Evolutionary conservation across 2,113 vertebrate species (phyloP), one percentile per base, ranked within the genome.

Genomic region (Eudorcas thomsonii): DNA sequence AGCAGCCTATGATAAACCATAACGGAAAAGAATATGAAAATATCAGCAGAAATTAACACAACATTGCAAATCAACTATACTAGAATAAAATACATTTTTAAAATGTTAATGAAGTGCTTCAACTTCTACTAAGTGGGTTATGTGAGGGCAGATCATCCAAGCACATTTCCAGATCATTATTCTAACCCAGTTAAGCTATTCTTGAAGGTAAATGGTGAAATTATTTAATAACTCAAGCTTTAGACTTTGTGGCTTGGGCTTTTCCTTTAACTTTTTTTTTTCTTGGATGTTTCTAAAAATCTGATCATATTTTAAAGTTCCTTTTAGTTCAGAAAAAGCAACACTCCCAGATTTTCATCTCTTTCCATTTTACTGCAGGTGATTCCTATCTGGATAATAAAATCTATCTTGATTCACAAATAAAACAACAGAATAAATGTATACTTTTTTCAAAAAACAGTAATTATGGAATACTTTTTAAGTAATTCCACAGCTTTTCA

Each of bases 161-260:
- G 54, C 11, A 91, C 91, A 91, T 55, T 97, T 96, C 94, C 30
- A 88, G 21, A 25, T 30, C 45, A 83, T 64, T 96, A 12, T 90
- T 90, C 23, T 88, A 88, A 74, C 30, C 21, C 0, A 36, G 21
- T 74, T 54, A 71, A 95, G n/a, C 36, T 45, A 81, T 87, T 62
- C 25, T 91, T 71, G n/a, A 83, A 89, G 55, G 83, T 52, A 95
- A 48, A 74, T 50, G 39, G 59, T 92, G 26, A 93, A 74, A 64
- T 78, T 52, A 89, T 95, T 96, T 86, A 95, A 64, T 93, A 97
- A 95, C 14, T 78, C 1, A 95, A 83, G 7, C 21, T 80, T 67
- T 21, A 87, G 57, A 15, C 1, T 74, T 90, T 64, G 16, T 64
- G 14, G 9, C 15, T 92, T 93, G 4, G 39, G 11, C 5, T 92